A percentile compares a stretch with the other conserved stretches of the same genome.
Conservation (phyloP, 2,888 invertebrate species). For the Troglohyphantes excavatus region DNA sequence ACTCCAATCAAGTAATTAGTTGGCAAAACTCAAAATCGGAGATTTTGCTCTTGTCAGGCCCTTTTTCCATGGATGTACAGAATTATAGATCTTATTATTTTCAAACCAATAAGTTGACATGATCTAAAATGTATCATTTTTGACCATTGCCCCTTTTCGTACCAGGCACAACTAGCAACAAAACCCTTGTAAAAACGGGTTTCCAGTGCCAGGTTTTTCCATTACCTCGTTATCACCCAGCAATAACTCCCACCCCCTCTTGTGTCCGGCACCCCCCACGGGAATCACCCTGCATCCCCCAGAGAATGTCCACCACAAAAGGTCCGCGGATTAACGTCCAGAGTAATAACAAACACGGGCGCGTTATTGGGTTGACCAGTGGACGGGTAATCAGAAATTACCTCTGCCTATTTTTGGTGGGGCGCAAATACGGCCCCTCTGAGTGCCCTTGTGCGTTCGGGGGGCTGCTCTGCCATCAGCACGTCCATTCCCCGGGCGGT, state of each 20-base stretch:
- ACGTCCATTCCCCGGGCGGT: slow-evolving; percentile 68
- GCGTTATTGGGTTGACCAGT: slow-evolving; percentile 57
- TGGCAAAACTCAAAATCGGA: no score
- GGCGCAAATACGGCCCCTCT: slow-evolving; percentile 69
- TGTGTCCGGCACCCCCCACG: slow-evolving; percentile 2
- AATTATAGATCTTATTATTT: no score
- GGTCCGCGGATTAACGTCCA: slow-evolving; percentile 47
- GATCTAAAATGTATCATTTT: no score
- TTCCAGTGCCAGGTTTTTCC: not conserved
- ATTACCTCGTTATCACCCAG: not conserved
- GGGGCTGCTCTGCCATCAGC: slow-evolving; percentile 58
- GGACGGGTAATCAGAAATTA: slow-evolving; percentile 72
- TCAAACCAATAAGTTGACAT: no score
- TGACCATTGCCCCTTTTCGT: no score
- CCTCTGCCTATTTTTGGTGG: not conserved
- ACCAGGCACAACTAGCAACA: not conserved
- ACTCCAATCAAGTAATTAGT: no score
- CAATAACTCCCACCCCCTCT: not conserved
- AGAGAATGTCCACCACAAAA: slow-evolving; percentile 63
- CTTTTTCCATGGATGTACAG: no score
- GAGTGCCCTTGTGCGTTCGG: slow-evolving; percentile 67
- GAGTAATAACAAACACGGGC: slow-evolving; percentile 49
- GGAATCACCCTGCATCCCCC: slow-evolving; percentile 24
- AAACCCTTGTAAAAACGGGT: not conserved
- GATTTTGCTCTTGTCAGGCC: no score